Base-by-base conservation (phyloP, 1,140 invertebrate genomes). In the Sminthurinus signatus region DNA sequence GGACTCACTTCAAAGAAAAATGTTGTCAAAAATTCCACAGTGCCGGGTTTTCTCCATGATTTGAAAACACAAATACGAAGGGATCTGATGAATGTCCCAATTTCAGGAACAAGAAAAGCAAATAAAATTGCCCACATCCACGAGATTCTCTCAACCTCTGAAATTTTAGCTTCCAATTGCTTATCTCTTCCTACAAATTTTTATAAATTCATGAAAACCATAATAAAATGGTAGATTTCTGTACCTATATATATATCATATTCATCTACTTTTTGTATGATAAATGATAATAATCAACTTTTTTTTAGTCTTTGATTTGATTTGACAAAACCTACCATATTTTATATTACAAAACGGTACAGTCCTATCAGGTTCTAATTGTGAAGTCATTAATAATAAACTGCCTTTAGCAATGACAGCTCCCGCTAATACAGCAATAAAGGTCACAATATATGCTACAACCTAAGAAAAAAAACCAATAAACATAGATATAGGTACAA, bases 51-150 rank as follows among this genome's bases (percentile, higher is more conserved):
- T 74, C 85, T 85, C 68, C 85, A 89, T 1, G 88, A 86, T 73
- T 94, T 95, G 80, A 95, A 96, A 73, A 92, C 85, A 75, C 90
- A 93, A 75, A 93, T 93, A 68, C 91, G 83, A 1, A 86, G 80
- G 17, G 91, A 87, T 48, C 93, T 81, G 69, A 94, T 87, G 15
- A 93, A 77, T 0, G 89, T 86, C 10, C 92, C 90, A 27, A 94
- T 78, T 77, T 96, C 91, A 0, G 93, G 93, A 42, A 93, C 83
- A 1, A 88, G 81, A 73, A 89, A 93, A 0, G 86, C 87, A 67
- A 93, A 87, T 36, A 94, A 79, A n/a, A 96, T 77, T 59, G 88
- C 89, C 93, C 93, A 96, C 75, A 91, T 89, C 91, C 91, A 96
- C 12, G 87, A 88, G 55, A 93, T 86, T 46, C 89, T 82, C 76